These are phyloP conservation scores for Scomberomorus guttatus DNA, from an alignment of 2,797 vertebrate species.

Conservation along the genomic window DNA sequence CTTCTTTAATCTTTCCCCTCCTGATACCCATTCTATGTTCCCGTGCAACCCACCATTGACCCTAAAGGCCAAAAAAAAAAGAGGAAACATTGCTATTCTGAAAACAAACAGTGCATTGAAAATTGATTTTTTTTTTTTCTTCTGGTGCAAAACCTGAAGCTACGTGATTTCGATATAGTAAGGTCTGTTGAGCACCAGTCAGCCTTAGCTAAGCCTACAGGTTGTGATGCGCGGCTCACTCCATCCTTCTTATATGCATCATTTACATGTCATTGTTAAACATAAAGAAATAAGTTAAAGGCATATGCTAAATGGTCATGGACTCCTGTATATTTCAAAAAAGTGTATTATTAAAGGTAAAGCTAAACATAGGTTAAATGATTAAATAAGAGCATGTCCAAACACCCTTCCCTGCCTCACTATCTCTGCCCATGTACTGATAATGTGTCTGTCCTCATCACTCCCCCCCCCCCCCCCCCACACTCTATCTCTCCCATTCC, in stretches of 20 bases:
- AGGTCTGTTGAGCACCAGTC: constrained; percentile 51
- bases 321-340: neutral
- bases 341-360: neutral
- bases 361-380: constrained; percentile 9
- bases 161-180: constrained; percentile 57
- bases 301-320: neutral
- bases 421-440: constrained; percentile 45
- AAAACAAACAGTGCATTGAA: constrained; percentile 58
- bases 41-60: constrained; percentile 50
- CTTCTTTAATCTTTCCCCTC: constrained; percentile 56
- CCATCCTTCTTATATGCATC: neutral
- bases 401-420: constrained; percentile 27
- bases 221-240: constrained; percentile 25
- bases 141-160: constrained; percentile 32
- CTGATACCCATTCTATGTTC: constrained; percentile 57
- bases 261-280: constrained; percentile 48
- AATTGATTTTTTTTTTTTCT: constrained; percentile 47
- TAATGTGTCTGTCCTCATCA: constrained; percentile 57
- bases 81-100: constrained; percentile 49
- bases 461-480: constrained; percentile 31
- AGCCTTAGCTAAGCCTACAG: constrained; percentile 57
- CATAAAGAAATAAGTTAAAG: constrained; percentile 9
- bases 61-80: constrained; percentile 41
- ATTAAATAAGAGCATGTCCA: constrained; percentile 11
- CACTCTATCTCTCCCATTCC: constrained; percentile 47